Evolutionary conservation across 2,888 invertebrate genomes (phyloP).

Genomic region (Ophion ellenae): DNA sequence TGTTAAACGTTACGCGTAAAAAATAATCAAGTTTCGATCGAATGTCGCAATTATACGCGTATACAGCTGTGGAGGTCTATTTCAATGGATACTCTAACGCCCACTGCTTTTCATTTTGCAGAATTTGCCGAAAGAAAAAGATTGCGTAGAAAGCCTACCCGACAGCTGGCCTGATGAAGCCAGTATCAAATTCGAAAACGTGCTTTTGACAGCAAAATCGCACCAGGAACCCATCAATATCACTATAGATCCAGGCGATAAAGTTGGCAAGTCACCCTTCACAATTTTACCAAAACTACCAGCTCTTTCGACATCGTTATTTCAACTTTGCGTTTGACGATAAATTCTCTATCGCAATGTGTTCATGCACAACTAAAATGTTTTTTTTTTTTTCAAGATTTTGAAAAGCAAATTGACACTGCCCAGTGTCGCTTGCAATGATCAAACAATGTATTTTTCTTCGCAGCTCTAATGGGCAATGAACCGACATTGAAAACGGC

Average conservation of each 20-base stretch:
- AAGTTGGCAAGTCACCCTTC: constrained; percentile 66
- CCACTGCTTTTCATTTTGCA: constrained; percentile 37
- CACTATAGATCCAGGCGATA: constrained; percentile 68
- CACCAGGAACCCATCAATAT: constrained; percentile 69
- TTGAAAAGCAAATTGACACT: neutral
- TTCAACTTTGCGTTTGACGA: neutral
- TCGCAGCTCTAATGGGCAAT: constrained; percentile 64
- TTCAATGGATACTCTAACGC: neutral
- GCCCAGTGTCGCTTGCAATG: neutral
- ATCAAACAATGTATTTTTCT: neutral
- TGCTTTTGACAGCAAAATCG: constrained; percentile 66
- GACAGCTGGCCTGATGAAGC: constrained; percentile 71
- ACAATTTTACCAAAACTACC: constrained; percentile 4
- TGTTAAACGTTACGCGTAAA: neutral
- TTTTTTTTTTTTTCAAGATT: neutral
- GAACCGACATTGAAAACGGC: constrained; percentile 65
- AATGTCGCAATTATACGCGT: neutral
- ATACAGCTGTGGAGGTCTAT: too few relatives aligned
- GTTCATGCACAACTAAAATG: neutral
- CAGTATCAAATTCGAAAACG: constrained; percentile 72
- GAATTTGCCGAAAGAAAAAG: constrained; percentile 72
- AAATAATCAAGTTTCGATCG: neutral
- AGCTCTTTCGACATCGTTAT: neutral
- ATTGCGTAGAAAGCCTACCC: constrained; percentile 59
- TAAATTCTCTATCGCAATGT: neutral